Evolutionary conservation across 2,797 vertebrate species (phyloP), one percentile per base, ranked within the genome.

Genomic region (Pangasius djambal): DNA sequence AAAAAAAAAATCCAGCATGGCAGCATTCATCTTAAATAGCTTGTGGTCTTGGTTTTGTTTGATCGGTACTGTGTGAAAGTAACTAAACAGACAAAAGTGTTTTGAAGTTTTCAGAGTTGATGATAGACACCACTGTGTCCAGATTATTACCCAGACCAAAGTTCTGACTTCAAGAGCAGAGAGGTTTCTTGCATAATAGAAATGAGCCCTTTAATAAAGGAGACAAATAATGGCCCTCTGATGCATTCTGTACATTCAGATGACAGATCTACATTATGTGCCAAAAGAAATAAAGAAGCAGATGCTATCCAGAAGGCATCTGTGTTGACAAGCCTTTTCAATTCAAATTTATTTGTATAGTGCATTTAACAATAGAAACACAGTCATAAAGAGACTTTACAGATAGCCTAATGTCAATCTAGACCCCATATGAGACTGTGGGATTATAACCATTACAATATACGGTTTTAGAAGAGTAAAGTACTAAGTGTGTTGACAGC

Each of bases 91-190:
- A 63, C 22, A 28, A 83, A 81, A 59, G 78, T 57, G 55, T 81
- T 40, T 81, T 37, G 18, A 81, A 81, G 75, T 78, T n/a, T 78
- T 78, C 48, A 52, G 75, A 78, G 40, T 52, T n/a, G 25, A 74
- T 28, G 40, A 75, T 12, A 75, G 0, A 44, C 40, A 25, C 16
- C 1, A 22, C 40, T 75, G 22, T 75, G 72, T 75, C 40, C 72
- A 44, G 72, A 48, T 75, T 75, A 25, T 13, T 75, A 75, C 72
- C 72, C 22, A 75, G 40, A 48, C 72, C 28, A 52, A 78, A 78
- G 55, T 12, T 59, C 55, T 59, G 78, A 59, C 52, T 59, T 59
- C 18, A 81, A 81, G 78, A 59, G 20, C 31, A 25, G 3, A 18
- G 77, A 79, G n/a, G n/a, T 8, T 55, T 79, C 77, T 55, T 55